A percentile compares a stretch with the other conserved stretches of the same genome.
These are phyloP conservation scores for Gonatopus flavifemur DNA, from an alignment of 1,140 invertebrate genomes.

Conservation along the genomic window DNA sequence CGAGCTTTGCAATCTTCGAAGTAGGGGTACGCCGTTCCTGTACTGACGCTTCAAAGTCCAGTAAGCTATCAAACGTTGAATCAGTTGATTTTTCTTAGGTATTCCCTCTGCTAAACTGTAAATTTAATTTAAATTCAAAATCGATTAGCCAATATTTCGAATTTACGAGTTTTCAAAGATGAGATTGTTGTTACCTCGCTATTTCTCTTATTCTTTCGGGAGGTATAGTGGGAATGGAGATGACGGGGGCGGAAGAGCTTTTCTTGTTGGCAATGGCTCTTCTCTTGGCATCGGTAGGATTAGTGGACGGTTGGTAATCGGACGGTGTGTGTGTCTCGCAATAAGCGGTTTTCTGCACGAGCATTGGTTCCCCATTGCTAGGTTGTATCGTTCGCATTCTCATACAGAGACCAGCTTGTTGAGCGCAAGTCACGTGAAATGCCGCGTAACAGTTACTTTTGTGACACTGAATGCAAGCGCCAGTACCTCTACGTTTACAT, in stretches of 20 bases:
- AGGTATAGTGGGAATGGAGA: slow-evolving; percentile 92
- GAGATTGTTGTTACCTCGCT: slow-evolving; percentile 53
- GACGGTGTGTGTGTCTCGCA: slow-evolving; percentile 92
- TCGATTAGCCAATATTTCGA: background rate
- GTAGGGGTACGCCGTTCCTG: slow-evolving; percentile 91
- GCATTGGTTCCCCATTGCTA: slow-evolving; percentile 68
- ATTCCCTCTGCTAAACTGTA: slow-evolving; percentile 57
- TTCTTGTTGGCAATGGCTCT: slow-evolving; percentile 78
- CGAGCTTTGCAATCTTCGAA: slow-evolving; percentile 81
- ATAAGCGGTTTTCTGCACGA: slow-evolving; percentile 93
- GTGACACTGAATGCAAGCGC: slow-evolving; percentile 98
- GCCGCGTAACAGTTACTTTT: slow-evolving; percentile 95
- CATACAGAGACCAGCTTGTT: slow-evolving; percentile 94
- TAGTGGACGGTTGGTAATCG: slow-evolving; percentile 63
- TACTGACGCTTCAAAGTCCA: slow-evolving; percentile 97
- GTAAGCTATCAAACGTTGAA: slow-evolving; percentile 85
- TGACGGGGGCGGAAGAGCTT: slow-evolving; percentile 84
- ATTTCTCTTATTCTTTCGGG: slow-evolving; percentile 87
- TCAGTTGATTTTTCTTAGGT: slow-evolving; percentile 80
- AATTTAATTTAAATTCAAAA: slow-evolving; percentile 1
- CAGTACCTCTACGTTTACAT: slow-evolving; percentile 90
- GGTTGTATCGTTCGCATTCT: slow-evolving; percentile 91
- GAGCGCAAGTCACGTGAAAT: slow-evolving; percentile 98
- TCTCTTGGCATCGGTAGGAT: slow-evolving; percentile 55
- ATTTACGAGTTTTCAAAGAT: background rate